Conservation (phyloP, 2,888 invertebrate genomes). For the Syrista parreyssii region DNA sequence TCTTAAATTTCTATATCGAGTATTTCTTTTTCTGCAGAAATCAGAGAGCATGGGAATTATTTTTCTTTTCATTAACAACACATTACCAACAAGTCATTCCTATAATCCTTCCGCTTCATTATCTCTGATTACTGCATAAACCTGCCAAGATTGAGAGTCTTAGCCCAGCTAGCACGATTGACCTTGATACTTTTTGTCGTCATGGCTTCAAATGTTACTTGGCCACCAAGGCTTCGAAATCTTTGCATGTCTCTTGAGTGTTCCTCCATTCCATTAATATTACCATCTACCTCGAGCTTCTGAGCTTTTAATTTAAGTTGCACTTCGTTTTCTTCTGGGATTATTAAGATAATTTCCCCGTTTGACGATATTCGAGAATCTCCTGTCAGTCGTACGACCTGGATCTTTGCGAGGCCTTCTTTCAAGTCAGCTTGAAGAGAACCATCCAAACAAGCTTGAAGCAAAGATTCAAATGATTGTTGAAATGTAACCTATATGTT, state of each 20-base stretch:
- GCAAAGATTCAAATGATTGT: slow-evolving; percentile 8
- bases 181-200: slow-evolving; percentile 28
- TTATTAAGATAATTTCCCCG: slow-evolving; percentile 46
- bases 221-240: slow-evolving; percentile 12
- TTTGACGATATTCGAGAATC: slow-evolving; percentile 52
- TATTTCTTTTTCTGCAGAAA: too few relatives aligned
- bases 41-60: too few relatives aligned
- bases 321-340: slow-evolving; percentile 37
- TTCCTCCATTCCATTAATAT: slow-evolving; percentile 18
- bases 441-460: slow-evolving; percentile 63
- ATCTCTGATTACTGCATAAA: slow-evolving; percentile 22
- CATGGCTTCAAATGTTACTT: slow-evolving; percentile 27
- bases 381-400: slow-evolving; percentile 54
- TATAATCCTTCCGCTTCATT: too few relatives aligned
- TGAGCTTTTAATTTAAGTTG: slow-evolving; percentile 25
- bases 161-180: slow-evolving; percentile 34
- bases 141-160: slow-evolving; percentile 34
- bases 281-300: slow-evolving; percentile 28
- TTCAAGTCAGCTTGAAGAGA: slow-evolving; percentile 49
- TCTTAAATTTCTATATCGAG: too few relatives aligned
- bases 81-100: too few relatives aligned
- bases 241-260: slow-evolving; percentile 17
- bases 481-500: too few relatives aligned
- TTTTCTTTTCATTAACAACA: too few relatives aligned
- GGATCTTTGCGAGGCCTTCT: slow-evolving; percentile 55